phyloP scores from a whole-genome alignment of 2,113 vertebrate species.

The Eolophus roseicapilla region DNA sequence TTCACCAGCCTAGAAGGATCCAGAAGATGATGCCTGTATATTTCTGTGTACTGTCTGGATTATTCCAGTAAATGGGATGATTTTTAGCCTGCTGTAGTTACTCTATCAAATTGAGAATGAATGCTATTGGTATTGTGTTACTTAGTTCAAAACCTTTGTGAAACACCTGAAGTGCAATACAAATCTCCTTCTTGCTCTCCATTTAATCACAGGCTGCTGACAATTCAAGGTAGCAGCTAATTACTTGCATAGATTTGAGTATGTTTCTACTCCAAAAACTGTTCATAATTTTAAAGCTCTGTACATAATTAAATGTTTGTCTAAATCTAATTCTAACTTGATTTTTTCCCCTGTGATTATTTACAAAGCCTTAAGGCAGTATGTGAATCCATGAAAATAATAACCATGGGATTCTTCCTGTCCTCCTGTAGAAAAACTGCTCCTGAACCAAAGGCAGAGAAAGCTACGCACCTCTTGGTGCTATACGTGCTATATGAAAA shows the following conservation, averaged over 20 bases:
- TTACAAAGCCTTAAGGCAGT: neutral
- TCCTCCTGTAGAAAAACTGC: neutral
- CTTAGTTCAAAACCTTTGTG: neutral
- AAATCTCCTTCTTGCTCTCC: neutral
- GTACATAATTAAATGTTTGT: neutral
- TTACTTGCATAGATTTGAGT: neutral
- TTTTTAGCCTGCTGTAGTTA: neutral
- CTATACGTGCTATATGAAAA: neutral
- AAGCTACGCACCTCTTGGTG: neutral
- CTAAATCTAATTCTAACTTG: neutral
- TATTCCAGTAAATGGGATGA: neutral
- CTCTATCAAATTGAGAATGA: neutral
- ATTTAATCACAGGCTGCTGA: conserved; percentile 2
- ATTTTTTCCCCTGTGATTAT: neutral
- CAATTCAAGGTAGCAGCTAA: conserved; percentile 23
- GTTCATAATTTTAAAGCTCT: neutral
- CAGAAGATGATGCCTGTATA: neutral
- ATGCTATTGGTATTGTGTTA: neutral
- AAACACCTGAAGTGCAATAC: neutral
- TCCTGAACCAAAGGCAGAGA: neutral
- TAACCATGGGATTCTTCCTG: neutral
- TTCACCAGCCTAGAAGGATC: neutral
- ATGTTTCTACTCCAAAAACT: neutral
- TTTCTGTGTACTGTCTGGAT: neutral
- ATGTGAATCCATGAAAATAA: neutral